Evolutionary conservation across 2,797 vertebrate species (phyloP), one percentile per base, ranked within the genome.

Genomic region (Acomys russatus): DNA sequence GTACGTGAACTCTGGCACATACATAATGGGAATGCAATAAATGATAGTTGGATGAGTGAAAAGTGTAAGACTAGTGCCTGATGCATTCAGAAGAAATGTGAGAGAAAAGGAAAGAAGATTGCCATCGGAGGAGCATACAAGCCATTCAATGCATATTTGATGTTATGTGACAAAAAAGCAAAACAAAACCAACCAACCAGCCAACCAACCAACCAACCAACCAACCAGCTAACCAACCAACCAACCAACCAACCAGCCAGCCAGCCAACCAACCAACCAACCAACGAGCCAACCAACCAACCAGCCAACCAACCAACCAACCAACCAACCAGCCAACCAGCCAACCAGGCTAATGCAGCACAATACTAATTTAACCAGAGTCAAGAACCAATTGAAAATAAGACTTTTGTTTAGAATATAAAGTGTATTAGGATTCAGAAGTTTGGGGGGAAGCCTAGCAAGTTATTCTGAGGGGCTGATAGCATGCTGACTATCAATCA

Each of bases 351-450:
- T 70, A 86, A 86, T 15, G 64, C 12, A 87, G 71, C 44, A 54
- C 56, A 71, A 18, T 88, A 14, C 14, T 44, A 17, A 94, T 90
- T 93, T 63, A 93, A 66, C 54, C 70, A 4, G 25, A 44, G 6
- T 12, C 0, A 22, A 87, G 23, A 83, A 64, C 33, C 86, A 66
- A 51, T 64, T 51, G 14, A 56, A 88, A 83, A 30, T 1, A 73
- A 84, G 76, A 91, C 30, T 80, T 84, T 74, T 66, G 12, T 51
- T 86, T 77, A 35, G 51, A 74, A 78, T 82, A 38, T 1, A 1
- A 89, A 85, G 61, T 84, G 23, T 12, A 85, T 59, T 88, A 64
- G 35, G 12, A 44, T 74, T 94, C 94, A 82, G 38, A 84, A 90
- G 28, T n/a, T 80, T 82, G 66, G 49, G 49, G 59, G 30, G 82